Evolutionary conservation across 2,113 vertebrate species (phyloP).

Genomic region (Sialia sialis): DNA sequence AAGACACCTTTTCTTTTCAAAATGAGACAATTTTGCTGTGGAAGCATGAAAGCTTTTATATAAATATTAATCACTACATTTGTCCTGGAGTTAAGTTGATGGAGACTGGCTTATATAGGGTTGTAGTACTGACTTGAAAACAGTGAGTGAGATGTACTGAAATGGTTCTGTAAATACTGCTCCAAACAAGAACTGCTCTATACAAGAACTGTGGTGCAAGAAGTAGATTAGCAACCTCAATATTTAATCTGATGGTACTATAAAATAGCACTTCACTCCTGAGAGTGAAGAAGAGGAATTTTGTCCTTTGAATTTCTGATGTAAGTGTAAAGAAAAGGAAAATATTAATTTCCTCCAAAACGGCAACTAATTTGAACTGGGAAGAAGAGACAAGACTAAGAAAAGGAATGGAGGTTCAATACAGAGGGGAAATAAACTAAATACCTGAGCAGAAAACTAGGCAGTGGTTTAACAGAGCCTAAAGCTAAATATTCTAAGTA

Average conservation of each 20-base stretch:
- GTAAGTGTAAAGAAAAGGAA: background rate
- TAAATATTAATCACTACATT: conserved; percentile 47
- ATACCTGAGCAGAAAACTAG: background rate
- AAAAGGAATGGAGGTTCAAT: background rate
- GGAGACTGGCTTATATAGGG: conserved; percentile 16
- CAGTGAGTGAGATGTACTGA: background rate
- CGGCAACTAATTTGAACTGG: background rate
- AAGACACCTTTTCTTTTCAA: conserved; percentile 27
- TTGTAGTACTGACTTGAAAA: background rate
- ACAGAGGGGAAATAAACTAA: background rate
- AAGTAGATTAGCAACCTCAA: background rate
- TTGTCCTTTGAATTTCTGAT: background rate
- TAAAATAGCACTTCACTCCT: background rate
- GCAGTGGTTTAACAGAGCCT: background rate
- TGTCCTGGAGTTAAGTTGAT: conserved; percentile 35
- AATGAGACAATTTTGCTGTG: conserved; percentile 22
- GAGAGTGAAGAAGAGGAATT: background rate
- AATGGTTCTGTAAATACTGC: background rate
- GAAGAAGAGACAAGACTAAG: background rate
- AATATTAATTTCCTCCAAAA: background rate
- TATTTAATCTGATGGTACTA: background rate
- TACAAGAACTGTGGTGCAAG: background rate
- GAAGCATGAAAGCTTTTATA: conserved; percentile 48
- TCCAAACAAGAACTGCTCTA: background rate
- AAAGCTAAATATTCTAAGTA: background rate